phyloP scores from a whole-genome alignment of 2,888 invertebrate species.

The Notodonta dromedarius region DNA sequence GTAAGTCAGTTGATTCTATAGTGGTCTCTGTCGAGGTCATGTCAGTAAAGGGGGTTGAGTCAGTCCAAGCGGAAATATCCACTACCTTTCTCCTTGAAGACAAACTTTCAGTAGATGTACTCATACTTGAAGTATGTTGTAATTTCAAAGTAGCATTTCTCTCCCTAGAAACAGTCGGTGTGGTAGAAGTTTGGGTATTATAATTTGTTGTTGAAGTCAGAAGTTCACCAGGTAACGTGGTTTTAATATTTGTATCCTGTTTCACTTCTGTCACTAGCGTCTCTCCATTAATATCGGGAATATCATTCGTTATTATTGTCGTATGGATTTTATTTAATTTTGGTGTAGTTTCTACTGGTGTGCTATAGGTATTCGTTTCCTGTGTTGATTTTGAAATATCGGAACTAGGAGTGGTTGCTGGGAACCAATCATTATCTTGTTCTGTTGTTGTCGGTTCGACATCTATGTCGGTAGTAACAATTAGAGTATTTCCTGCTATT shows the following conservation, averaged over 20 bases:
- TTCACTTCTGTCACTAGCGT: background rate
- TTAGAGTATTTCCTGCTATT: conserved; percentile 7
- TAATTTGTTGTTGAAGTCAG: background rate
- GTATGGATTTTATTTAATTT: background rate
- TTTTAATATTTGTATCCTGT: background rate
- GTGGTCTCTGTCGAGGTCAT: conserved; percentile 68
- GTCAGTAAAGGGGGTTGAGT: conserved; percentile 66
- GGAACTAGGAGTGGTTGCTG: background rate
- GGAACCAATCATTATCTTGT: background rate
- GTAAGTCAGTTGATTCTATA: conserved; percentile 48
- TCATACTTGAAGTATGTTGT: conserved; percentile 46
- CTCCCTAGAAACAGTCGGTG: background rate
- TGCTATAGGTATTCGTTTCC: background rate
- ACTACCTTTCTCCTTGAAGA: conserved; percentile 73
- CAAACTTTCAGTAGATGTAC: conserved; percentile 70
- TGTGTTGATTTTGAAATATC: background rate
- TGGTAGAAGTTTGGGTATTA: background rate
- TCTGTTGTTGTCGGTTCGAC: background rate
- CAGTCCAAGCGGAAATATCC: conserved; percentile 78
- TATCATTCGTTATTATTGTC: background rate
- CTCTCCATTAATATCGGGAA: background rate
- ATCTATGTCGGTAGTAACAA: conserved; percentile 13
- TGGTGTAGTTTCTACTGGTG: background rate
- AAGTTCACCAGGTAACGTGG: background rate
- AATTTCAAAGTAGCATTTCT: conserved; percentile 20